Base-by-base conservation (phyloP, 2,113 vertebrate genomes). In the Paratilapia polleni region DNA sequence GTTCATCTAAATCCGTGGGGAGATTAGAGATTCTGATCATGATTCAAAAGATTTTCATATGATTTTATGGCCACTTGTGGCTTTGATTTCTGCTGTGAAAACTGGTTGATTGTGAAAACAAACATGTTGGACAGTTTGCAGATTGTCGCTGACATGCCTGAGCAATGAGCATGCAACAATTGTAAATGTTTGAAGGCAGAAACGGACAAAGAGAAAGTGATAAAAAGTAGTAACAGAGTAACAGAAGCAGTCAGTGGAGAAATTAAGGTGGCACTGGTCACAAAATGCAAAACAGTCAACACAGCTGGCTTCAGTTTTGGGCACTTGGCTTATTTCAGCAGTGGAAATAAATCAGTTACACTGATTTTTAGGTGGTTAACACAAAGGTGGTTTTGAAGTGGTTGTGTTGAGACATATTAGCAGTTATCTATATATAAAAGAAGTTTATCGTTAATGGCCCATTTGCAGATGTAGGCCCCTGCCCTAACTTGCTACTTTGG, bases 341-440 rank as follows among this genome's bases (percentile, higher is more conserved):
- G 64, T 58, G 34, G 22, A 41, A 41, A 66, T 64, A 49, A n/a
- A 19, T 61, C 19, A 78, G 24, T 54, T 66, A 56, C 4, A 3
- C 59, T 47, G 19, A 14, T 28, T 60, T 43, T 47, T 28, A 20
- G 1, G 68, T 22, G 59, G 19, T n/a, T 38, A 82, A 49, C 2
- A 77, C 11, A 56, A 17, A 66, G 22, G 6, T 36, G 15, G 4
- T 41, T 58, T 49, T 54, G 22, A 47, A 24, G 15, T 20, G 19
- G 17, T 26, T 26, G 15, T 5, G 43, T n/a, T 59, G 60, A 43
- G 20, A 61, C 6, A 15, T 43, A 8, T 62, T 19, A 64, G 41
- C 20, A 20, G 24, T 77, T 64, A 63, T 63, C 34, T 66, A 76
- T 38, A 24, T 49, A 84, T 82, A 68, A 87, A 75, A 89, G 73